Conservation (phyloP, 1,140 invertebrate species). For the Apis dorsata region DNA sequence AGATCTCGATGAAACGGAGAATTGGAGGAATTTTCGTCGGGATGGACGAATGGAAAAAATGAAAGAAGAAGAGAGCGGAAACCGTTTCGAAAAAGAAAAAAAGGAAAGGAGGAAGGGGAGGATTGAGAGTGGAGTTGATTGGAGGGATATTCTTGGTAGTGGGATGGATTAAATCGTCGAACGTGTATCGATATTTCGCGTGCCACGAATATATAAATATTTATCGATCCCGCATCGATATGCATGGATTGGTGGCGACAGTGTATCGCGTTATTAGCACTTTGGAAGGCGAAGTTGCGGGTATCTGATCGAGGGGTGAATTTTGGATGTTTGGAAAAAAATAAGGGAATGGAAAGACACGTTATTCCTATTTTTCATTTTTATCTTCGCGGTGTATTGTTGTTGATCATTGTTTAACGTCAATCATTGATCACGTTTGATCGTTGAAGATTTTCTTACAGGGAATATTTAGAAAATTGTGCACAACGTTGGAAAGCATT, state of each 20-base stretch:
- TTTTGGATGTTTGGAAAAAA: neutral
- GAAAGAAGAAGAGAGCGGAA: neutral
- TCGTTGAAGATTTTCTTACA: no score
- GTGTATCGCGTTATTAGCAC: conserved; percentile 8
- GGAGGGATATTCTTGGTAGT: neutral
- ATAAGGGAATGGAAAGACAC: neutral
- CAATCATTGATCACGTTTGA: no score
- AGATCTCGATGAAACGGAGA: neutral
- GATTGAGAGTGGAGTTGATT: conserved; percentile 9
- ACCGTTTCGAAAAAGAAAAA: neutral
- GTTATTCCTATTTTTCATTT: neutral
- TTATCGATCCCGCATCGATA: conserved; percentile 31
- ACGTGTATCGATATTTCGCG: conserved; percentile 21
- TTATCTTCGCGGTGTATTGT: neutral
- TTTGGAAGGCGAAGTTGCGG: neutral
- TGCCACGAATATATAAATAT: conserved; percentile 24
- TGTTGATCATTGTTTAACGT: no score
- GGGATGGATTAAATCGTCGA: neutral
- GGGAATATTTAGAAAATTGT: neutral
- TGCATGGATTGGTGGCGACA: neutral
- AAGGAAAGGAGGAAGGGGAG: neutral
- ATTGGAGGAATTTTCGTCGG: neutral
- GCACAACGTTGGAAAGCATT: neutral
- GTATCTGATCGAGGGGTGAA: neutral
- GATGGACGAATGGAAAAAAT: neutral